Evolutionary conservation across 53 echinoderm and acorn worm species (phyloP).

Genomic region (Zoroaster sp.): DNA sequence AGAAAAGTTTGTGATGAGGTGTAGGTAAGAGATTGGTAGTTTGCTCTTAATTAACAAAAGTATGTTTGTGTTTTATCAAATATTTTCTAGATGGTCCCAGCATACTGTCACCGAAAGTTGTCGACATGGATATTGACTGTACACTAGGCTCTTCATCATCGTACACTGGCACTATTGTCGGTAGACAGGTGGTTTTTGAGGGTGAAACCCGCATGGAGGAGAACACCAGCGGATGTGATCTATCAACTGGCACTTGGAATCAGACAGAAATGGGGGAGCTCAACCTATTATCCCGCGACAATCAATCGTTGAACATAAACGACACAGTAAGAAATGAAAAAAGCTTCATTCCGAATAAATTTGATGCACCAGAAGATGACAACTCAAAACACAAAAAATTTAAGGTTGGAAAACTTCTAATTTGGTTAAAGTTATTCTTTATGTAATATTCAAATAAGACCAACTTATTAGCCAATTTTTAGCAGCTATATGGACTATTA

Average conservation of each 20-base stretch:
- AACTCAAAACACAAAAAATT: background rate
- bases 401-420: background rate
- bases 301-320: background rate
- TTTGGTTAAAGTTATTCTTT: no score
- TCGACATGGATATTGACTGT: background rate
- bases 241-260: background rate
- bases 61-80: no score
- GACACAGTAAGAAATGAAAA: background rate
- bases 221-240: slow-evolving; percentile 12
- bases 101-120: background rate
- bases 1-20: no score
- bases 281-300: background rate
- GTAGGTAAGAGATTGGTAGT: no score
- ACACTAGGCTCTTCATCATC: background rate
- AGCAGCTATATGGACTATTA: no score
- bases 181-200: background rate
- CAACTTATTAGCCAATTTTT: no score
- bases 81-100: background rate
- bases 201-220: slow-evolving; percentile 10
- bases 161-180: background rate
- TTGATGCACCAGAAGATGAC: background rate
- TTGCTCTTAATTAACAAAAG: no score
- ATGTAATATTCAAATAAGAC: no score
- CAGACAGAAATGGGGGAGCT: background rate
- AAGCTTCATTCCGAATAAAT: background rate